Base-by-base conservation (phyloP, 1,140 invertebrate species). In the Pseudobourletiella spinata region DNA sequence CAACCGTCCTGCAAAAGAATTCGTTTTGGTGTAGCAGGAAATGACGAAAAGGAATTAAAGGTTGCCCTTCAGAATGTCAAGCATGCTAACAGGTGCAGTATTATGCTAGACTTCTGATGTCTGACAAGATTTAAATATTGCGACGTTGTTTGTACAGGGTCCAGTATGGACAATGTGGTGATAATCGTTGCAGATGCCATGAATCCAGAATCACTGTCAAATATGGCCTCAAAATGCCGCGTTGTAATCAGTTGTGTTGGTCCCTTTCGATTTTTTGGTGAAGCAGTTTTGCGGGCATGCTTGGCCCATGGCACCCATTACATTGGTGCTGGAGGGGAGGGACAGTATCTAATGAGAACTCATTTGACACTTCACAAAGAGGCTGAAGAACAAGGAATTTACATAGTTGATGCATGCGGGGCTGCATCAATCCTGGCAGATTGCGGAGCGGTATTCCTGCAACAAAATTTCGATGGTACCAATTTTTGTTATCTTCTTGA, bases 331-430 rank as follows among this genome's bases (percentile, higher is more conserved):
- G 32, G 8, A 11, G 32, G 32, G 32, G 32, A 39, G n/a, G 32
- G 8, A n/a, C 32, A 39, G n/a, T 39, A 39, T 39, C 32, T 39
- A 8, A 8, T 39, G 32, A 39, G n/a, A 39, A 39, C n/a, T n/a
- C 32, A 39, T 11, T n/a, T 39, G 8, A 11, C n/a, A n/a, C n/a
- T 11, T n/a, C 32, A 39, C n/a, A n/a, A 39, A 8, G n/a, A 11
- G 32, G 32, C 32, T 8, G 32, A 11, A 72, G 82, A 91, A 59
- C 85, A 85, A 20, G 85, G 80, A 24, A 78, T 92, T 1, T 94
- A 89, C 72, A 77, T 96, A 3, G 76, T 97, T 11, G 89, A 87
- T 68, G 86, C 90, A 15, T 95, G 91, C 77, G 94, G 93, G 1
- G 89, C 92, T 72, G 92, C 94, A 70, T 56, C 50, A 26, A 79